Conservation (phyloP, 2,797 vertebrate genomes). For the Lindbergichthys nudifrons region DNA sequence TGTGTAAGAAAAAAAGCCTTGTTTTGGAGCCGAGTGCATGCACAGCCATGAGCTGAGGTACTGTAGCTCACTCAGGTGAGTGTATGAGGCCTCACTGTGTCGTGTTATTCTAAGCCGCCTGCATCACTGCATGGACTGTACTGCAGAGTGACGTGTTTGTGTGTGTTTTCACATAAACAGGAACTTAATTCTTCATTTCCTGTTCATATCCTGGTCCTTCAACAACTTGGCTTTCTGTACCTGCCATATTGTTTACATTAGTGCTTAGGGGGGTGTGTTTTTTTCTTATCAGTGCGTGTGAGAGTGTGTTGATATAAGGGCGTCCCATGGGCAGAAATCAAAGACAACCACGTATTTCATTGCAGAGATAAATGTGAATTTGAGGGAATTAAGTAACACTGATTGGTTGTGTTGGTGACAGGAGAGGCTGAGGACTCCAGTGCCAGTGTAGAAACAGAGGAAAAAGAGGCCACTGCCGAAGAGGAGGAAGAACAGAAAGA, state of each 20-base stretch:
- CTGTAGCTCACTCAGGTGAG: conserved; percentile 44
- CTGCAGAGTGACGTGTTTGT: conserved; percentile 44
- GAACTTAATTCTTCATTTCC: conserved; percentile 81
- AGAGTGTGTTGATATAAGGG: conserved; percentile 27
- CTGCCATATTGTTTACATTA: conserved; percentile 63
- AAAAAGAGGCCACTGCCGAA: conserved; percentile 52
- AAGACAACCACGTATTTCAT: conserved; percentile 16
- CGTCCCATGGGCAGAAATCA: conserved; percentile 23
- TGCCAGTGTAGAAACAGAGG: conserved; percentile 65
- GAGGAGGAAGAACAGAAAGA: conserved; percentile 61
- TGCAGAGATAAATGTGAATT: not conserved
- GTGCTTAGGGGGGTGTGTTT: conserved; percentile 48
- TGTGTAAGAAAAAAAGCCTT: conserved; percentile 58
- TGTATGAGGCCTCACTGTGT: conserved; percentile 50
- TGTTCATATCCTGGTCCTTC: conserved; percentile 66
- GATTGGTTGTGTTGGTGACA: conserved; percentile 37
- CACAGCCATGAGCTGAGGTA: conserved; percentile 38
- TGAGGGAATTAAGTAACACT: not conserved
- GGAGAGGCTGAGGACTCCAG: conserved; percentile 68
- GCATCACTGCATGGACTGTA: conserved; percentile 67
- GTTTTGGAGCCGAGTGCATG: conserved; percentile 38
- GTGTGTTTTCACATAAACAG: conserved; percentile 77
- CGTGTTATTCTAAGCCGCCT: conserved; percentile 74
- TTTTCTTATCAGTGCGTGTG: conserved; percentile 32
- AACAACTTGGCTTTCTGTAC: conserved; percentile 68